Base-by-base conservation (phyloP, 2,113 vertebrate species). In the Nerophis lumbriciformis region DNA sequence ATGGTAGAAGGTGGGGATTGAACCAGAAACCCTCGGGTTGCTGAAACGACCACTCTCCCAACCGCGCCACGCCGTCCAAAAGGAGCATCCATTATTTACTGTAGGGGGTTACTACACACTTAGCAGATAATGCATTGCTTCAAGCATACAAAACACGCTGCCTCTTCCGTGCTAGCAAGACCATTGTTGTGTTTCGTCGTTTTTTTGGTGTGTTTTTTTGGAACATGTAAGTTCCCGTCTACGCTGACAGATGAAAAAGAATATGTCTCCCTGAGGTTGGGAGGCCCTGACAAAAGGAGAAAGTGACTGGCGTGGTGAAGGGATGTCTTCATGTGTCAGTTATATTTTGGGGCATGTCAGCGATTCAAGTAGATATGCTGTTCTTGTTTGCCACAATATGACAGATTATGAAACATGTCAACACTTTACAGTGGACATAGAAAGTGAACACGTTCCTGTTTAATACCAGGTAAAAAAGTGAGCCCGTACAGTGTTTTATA, bases 61-160 rank as follows among this genome's bases (percentile, higher is more conserved):
- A 28, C 28, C 4, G 28, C 28, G 28, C 28, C 28, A 28, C 28
- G 28, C 28, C 28, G 28, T 28, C 28, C 28, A 85, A 80, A 74
- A 77, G 59, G 65, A 75, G 57, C 81, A 87, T 89, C 73, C 83
- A 87, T 89, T 85, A 89, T 89, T 89, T 85, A 87, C 87, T 71
- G 77, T 79, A 71, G 72, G 69, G 73, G 86, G 80, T 82, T 86
- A 72, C 75, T 59, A 87, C 84, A 85, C 85, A 87, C 82, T 86
- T 86, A 87, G 80, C 81, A 83, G 78, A 81, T 86, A 86, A 87
- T 87, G 81, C 85, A 82, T 73, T 81, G 87, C 83, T 88, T 87
- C 83, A 85, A 88, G 84, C 87, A 86, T 87, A 87, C 81, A 87
- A 80, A 84, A 78, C 83, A 86, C 69, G 68, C 77, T 81, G 74